Percentiles rank a stretch among this genome's conserved stretches.
phyloP scores from a whole-genome alignment of 2,888 invertebrate genomes.

The Crossocerus cetratus region DNA sequence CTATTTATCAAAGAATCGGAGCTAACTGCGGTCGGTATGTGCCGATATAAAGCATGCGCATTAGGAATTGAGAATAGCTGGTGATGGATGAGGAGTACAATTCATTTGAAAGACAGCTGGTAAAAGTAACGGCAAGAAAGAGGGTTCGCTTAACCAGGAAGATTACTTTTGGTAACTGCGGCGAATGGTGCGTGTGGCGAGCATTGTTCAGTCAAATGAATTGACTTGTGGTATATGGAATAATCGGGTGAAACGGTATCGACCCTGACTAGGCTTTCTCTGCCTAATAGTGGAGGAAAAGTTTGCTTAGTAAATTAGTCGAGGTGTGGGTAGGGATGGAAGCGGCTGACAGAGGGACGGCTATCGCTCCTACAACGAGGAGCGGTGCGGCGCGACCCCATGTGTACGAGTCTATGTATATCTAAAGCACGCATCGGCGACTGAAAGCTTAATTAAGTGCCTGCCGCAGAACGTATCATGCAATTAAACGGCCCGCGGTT shows the following conservation, averaged over 20 bases:
- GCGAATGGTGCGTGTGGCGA: no score
- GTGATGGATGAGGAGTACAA: no score
- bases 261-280: background rate
- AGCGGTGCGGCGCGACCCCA: background rate
- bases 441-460: conserved; percentile 45
- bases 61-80: conserved; percentile 13
- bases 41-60: no score
- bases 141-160: no score
- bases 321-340: no score
- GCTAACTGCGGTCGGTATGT: no score
- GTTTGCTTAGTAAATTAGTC: background rate
- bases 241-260: conserved; percentile 19
- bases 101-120: no score
- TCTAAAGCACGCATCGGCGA: conserved; percentile 16
- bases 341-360: no score
- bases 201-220: conserved; percentile 56
- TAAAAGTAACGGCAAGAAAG: no score
- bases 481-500: conserved; percentile 39
- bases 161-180: no score
- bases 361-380: no score
- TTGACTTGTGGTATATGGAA: conserved; percentile 39
- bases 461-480: conserved; percentile 39
- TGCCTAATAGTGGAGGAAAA: background rate
- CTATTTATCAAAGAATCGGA: no score
- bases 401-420: background rate